Percentiles rank a stretch among this genome's conserved stretches.
Evolutionary conservation across 2,113 vertebrate species (phyloP).

Genomic region (Lamprotornis superbus): DNA sequence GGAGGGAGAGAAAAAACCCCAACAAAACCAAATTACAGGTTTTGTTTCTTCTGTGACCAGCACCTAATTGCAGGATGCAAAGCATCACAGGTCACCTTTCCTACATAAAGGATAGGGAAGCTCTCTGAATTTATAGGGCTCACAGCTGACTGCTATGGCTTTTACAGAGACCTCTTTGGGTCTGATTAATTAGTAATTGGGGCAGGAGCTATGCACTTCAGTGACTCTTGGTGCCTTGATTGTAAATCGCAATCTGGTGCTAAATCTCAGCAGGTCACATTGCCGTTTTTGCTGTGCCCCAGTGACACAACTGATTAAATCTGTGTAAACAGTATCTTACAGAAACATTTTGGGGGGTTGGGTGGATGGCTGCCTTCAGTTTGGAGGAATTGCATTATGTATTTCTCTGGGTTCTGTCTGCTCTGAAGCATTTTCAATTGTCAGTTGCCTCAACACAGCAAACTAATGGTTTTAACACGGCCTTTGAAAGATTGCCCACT

Average conservation of each 20-base stretch:
- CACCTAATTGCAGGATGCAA: neutral
- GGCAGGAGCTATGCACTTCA: conserved; percentile 71
- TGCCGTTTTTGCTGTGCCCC: conserved; percentile 72
- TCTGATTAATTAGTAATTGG: conserved; percentile 80
- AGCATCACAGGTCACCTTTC: conserved; percentile 23
- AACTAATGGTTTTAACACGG: conserved; percentile 58
- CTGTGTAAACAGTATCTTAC: conserved; percentile 68
- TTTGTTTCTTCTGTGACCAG: neutral
- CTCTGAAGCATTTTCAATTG: conserved; percentile 51
- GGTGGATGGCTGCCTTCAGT: conserved; percentile 34
- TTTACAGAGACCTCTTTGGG: conserved; percentile 72
- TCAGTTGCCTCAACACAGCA: conserved; percentile 16
- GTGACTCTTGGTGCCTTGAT: conserved; percentile 70
- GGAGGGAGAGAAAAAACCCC: fast-evolving
- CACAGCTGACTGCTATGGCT: conserved; percentile 28
- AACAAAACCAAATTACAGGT: neutral
- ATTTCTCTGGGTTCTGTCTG: conserved; percentile 39
- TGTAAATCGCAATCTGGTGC: conserved; percentile 78
- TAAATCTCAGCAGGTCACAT: conserved; percentile 72
- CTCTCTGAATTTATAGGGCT: conserved; percentile 48
- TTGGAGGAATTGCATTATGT: conserved; percentile 48
- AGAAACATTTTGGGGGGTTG: conserved; percentile 25
- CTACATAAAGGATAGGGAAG: neutral
- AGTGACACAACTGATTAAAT: conserved; percentile 74
- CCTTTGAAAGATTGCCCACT: conserved; percentile 24